Percentiles rank a stretch among this genome's conserved stretches.
phyloP scores from a whole-genome alignment of 2,888 invertebrate species.

The Tenodera sinensis region DNA sequence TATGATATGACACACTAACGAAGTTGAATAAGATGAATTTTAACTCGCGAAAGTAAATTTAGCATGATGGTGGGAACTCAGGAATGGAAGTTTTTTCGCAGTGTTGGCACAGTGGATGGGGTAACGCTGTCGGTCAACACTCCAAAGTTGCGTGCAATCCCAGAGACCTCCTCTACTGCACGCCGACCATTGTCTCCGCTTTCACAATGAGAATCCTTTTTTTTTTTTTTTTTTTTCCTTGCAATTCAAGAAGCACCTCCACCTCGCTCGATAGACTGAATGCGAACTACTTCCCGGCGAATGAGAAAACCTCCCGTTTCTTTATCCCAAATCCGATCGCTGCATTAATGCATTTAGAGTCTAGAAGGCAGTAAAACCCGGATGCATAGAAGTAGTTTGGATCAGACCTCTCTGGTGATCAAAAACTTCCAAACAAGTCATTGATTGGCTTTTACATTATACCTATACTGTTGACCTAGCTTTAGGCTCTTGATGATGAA shows the following conservation, averaged over 20 bases:
- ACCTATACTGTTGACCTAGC: too few species aligned
- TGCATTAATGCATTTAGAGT: background rate
- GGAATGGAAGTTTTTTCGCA: background rate
- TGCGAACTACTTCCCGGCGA: background rate
- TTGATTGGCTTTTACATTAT: too few species aligned
- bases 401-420: too few species aligned
- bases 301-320: background rate
- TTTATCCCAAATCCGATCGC: background rate
- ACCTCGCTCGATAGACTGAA: background rate
- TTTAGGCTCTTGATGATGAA: too few species aligned
- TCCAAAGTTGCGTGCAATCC: background rate
- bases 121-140: constrained; percentile 28
- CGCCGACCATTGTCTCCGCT: background rate
- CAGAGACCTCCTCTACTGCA: background rate
- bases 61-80: background rate
- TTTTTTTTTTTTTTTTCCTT: background rate
- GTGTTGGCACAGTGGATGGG: constrained; percentile 28
- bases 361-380: too few species aligned
- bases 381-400: too few species aligned
- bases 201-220: background rate
- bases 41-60: background rate
- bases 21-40: background rate
- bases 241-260: background rate
- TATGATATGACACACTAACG: too few species aligned
- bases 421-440: too few species aligned